Conservation (phyloP, 2,113 vertebrate genomes). For the Ctenomys sociabilis region DNA sequence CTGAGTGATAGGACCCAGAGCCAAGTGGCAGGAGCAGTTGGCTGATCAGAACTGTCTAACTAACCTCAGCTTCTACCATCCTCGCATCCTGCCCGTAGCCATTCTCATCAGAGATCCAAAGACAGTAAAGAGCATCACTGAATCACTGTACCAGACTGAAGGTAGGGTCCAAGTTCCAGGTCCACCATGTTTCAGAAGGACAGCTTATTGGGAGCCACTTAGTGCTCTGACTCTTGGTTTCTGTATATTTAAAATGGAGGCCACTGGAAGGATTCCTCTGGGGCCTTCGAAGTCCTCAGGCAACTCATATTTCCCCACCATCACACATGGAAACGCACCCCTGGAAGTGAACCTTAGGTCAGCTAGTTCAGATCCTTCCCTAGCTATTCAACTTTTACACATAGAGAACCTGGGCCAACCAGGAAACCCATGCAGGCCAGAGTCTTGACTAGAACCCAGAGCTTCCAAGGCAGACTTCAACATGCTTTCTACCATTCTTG, state of each 20-base stretch:
- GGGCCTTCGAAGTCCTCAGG: not conserved
- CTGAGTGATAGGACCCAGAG: not conserved
- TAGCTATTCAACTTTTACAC: not conserved
- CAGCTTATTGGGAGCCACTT: not conserved
- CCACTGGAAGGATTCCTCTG: not conserved
- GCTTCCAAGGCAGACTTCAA: not conserved
- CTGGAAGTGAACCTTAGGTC: not conserved
- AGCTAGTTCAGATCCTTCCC: not conserved
- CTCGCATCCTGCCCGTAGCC: not conserved
- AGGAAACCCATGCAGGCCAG: not conserved
- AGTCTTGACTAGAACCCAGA: not conserved
- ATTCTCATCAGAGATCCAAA: not conserved
- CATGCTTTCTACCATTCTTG: not conserved
- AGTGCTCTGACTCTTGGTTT: not conserved
- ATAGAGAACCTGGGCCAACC: not conserved
- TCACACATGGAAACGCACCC: not conserved
- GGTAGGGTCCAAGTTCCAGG: not conserved
- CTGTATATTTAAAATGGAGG: not conserved
- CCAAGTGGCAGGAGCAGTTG: fast-evolving
- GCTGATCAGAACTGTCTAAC: not conserved
- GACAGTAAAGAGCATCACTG: not conserved
- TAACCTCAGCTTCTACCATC: not conserved
- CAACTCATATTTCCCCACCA: not conserved
- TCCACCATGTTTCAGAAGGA: not conserved
- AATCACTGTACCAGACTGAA: not conserved